Evolutionary conservation across 2,888 invertebrate species (phyloP).

Genomic region (Ectemnius cavifrons): DNA sequence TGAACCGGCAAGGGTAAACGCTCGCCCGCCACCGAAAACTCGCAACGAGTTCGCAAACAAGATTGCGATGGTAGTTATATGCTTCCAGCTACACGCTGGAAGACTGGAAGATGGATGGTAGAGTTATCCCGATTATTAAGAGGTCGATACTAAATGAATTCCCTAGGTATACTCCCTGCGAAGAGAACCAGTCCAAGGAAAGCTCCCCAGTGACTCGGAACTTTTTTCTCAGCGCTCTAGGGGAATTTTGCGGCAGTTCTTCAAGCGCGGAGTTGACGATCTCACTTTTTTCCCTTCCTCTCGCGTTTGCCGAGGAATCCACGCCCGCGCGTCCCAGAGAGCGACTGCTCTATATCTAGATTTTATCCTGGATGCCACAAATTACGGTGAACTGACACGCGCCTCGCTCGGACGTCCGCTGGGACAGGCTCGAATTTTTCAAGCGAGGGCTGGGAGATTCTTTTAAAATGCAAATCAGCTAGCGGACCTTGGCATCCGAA

Average conservation of each 20-base stretch:
- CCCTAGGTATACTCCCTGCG: too few species aligned
- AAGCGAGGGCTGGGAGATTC: conserved; percentile 52
- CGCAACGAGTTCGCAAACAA: neutral
- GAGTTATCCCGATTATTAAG: neutral
- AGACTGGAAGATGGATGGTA: neutral
- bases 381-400: conserved; percentile 39
- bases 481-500: conserved; percentile 47
- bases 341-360: conserved; percentile 25
- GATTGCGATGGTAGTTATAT: neutral
- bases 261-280: neutral
- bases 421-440: conserved; percentile 72
- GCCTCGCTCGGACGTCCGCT: conserved; percentile 54
- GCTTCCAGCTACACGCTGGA: neutral
- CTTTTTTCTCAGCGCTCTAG: neutral
- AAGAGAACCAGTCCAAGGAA: too few species aligned
- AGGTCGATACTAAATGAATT: neutral
- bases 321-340: neutral
- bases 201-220: too few species aligned
- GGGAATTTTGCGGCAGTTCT: neutral
- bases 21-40: neutral
- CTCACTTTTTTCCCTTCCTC: neutral
- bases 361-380: conserved; percentile 51
- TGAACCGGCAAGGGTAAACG: neutral
- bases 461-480: conserved; percentile 59
- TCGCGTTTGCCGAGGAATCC: neutral